phyloP scores from a whole-genome alignment of 2,113 vertebrate species.

The Chamaea fasciata region DNA sequence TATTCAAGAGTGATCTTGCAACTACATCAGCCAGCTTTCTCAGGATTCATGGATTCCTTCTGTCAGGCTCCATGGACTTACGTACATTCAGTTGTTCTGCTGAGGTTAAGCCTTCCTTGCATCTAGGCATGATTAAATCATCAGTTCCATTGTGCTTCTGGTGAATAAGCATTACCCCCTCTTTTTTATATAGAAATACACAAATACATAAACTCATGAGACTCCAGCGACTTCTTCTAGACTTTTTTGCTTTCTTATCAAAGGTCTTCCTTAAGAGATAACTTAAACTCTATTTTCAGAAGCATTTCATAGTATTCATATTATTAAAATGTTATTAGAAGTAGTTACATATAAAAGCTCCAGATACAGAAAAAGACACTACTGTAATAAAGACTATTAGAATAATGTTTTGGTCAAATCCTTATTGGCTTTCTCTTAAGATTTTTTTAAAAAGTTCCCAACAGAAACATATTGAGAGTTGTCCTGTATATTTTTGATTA shows the following conservation, averaged over 20 bases:
- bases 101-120: background rate
- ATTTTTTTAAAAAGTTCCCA: background rate
- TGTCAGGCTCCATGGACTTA: background rate
- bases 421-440: background rate
- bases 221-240: background rate
- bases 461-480: background rate
- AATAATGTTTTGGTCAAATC: background rate
- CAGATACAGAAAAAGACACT: background rate
- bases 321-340: background rate
- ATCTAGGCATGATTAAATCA: background rate
- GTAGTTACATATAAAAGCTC: background rate
- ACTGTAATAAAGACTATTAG: background rate
- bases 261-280: background rate
- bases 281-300: background rate
- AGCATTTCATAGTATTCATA: background rate
- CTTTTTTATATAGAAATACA: background rate
- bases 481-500: background rate
- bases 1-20: background rate
- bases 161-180: background rate
- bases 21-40: background rate
- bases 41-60: background rate
- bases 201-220: background rate
- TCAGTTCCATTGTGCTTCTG: background rate
- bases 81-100: fast-evolving
- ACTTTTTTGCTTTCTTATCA: background rate